Conservation (phyloP, 2,113 vertebrate species). For the Ceratotherium simum region DNA sequence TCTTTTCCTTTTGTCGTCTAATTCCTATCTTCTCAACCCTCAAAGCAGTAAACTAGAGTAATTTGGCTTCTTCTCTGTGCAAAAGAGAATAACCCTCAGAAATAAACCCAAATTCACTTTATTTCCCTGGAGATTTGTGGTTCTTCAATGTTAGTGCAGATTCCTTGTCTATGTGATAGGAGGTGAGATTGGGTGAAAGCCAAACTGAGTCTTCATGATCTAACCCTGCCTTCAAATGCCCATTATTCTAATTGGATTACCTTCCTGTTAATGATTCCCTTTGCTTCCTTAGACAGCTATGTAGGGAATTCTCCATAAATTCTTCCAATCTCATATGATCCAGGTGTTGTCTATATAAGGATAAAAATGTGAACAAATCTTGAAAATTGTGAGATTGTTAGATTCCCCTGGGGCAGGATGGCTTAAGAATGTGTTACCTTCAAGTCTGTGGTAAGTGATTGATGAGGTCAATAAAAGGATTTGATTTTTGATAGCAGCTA, state of each 20-base stretch:
- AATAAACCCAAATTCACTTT: slow-evolving; percentile 36
- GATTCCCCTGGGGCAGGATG: background rate
- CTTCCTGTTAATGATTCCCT: slow-evolving; percentile 33
- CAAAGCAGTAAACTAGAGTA: background rate
- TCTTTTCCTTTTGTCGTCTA: background rate
- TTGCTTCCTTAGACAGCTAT: background rate
- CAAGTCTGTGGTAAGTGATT: slow-evolving; percentile 6
- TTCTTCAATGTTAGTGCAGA: slow-evolving; percentile 19
- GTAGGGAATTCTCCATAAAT: slow-evolving; percentile 39
- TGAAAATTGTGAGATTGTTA: slow-evolving; percentile 50
- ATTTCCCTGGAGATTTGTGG: slow-evolving; percentile 6
- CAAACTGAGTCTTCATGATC: background rate
- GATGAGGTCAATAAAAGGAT: slow-evolving; percentile 38
- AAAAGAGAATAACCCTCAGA: background rate
- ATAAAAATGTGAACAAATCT: slow-evolving; percentile 45
- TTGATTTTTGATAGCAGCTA: slow-evolving; percentile 46
- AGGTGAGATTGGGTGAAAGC: background rate
- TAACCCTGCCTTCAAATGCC: background rate
- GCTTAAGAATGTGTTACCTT: slow-evolving; percentile 38
- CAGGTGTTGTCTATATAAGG: slow-evolving; percentile 17
- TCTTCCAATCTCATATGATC: background rate
- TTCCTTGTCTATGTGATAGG: background rate
- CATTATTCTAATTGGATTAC: slow-evolving; percentile 27
- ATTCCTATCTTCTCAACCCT: slow-evolving; percentile 21
- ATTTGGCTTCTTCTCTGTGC: slow-evolving; percentile 6